These are phyloP conservation scores for Ageneiosus marmoratus DNA, from an alignment of 2,113 vertebrate genomes.

Conservation along the genomic window DNA sequence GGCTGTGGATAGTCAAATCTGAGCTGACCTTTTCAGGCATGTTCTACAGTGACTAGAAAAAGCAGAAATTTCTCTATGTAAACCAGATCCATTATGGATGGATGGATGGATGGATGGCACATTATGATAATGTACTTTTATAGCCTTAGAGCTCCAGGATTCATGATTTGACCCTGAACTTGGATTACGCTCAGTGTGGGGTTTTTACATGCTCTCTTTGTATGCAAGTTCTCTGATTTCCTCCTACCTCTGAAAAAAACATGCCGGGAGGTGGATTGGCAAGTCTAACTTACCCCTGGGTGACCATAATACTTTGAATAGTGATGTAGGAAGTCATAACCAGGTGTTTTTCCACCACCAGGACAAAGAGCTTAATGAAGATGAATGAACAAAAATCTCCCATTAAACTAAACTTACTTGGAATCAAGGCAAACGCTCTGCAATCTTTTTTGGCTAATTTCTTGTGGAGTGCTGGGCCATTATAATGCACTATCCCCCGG, in stretches of 20 bases:
- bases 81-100: not conserved
- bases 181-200: not conserved
- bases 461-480: not conserved
- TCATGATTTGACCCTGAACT: not conserved
- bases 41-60: not conserved
- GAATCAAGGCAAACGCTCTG: not conserved
- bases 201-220: not conserved
- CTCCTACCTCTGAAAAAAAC: not conserved
- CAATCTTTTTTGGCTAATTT: not conserved
- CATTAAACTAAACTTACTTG: not conserved
- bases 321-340: not conserved
- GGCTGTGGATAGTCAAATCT: not conserved
- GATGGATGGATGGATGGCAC: not conserved
- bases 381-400: not conserved
- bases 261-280: not conserved
- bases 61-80: not conserved
- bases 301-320: not conserved
- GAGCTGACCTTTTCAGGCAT: not conserved
- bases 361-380: not conserved
- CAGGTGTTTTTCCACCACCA: not conserved
- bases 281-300: not conserved
- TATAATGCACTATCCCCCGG: not conserved
- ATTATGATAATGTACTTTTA: not conserved
- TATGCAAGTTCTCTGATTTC: not conserved
- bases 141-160: not conserved